Evolutionary conservation across 1,140 invertebrate species (phyloP).

Genomic region (Portunus trituberculatus): DNA sequence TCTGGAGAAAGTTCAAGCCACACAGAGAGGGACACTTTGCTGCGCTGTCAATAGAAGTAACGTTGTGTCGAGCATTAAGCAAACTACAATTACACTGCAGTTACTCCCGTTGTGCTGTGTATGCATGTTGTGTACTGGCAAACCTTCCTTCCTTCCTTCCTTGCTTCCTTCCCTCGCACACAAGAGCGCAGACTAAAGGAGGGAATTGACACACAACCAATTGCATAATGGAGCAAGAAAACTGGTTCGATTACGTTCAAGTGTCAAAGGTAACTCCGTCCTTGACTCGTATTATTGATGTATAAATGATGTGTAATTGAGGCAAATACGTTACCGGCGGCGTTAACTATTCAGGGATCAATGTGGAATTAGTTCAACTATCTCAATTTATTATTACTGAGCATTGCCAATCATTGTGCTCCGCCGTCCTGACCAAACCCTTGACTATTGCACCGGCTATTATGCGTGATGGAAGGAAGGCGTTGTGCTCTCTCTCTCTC

Average conservation of each 20-base stretch:
- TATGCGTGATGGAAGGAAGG: too few relatives aligned
- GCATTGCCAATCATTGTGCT: not conserved
- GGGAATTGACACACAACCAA: not conserved
- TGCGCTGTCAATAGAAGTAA: too few relatives aligned
- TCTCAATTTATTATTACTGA: not conserved
- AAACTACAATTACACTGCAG: too few relatives aligned
- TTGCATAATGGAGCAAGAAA: not conserved
- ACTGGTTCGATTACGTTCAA: not conserved
- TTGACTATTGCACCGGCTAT: too few relatives aligned
- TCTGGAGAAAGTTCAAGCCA: not conserved
- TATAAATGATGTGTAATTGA: slow-evolving; percentile 14
- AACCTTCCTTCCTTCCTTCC: not conserved
- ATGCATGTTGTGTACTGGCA: too few relatives aligned
- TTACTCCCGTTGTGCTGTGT: slow-evolving; percentile 3
- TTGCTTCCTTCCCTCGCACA: not conserved
- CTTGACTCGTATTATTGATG: not conserved
- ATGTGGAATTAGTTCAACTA: not conserved
- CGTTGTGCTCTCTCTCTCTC: slow-evolving; percentile 39
- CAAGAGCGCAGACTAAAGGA: not conserved
- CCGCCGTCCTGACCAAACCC: not conserved
- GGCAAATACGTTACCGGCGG: not conserved
- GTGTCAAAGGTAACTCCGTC: not conserved
- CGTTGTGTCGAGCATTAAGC: too few relatives aligned
- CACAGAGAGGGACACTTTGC: too few relatives aligned
- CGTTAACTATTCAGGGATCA: not conserved